Evolutionary conservation across 2,113 vertebrate species (phyloP), one percentile per base, ranked within the genome.

Genomic region (Mionectes macconnelli): DNA sequence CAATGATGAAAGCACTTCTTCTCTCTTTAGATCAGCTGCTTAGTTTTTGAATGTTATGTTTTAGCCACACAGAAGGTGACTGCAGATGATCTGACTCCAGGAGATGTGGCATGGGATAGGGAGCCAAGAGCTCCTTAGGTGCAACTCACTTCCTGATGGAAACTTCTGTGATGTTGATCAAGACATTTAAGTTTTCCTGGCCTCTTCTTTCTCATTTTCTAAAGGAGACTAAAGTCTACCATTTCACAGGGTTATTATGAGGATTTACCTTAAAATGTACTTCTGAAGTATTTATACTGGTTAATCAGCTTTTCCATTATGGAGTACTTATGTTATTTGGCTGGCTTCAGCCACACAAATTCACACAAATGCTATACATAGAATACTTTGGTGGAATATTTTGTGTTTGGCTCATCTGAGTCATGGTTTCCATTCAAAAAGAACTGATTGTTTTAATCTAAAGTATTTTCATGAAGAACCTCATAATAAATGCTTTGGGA

Each of bases 271-370:
- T 95, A 91, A 94, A 97, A 89, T 85, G 59, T 93, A 56, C 35
- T 72, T 76, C 69, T 79, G 80, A 87, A 49, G 83, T 91, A 92
- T 77, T 91, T 95, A 55, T 73, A 95, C 94, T 93, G 27, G 55
- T 93, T 93, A 96, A 94, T 96, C 92, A 96, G 78, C 81, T 96
- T 91, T 92, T 88, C 93, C 93, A 93, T 94, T 94, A 96, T 95
- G 93, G 94, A 95, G 87, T 93, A 57, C 70, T 89, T 93, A 92
- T 21, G 76, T 93, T 93, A 93, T 76, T 94, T 95, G 96, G 80
- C 89, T 93, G 89, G 67, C 89, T 94, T 89, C 84, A 93, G 93
- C 70, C 57, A 72, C 80, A 66, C 4, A 21, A 91, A 91, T 92
- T 96, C 69, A 82, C 69, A 85, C 93, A 93, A 86, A 90, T 62